Evolutionary conservation across 2,113 vertebrate genomes (phyloP).

Genomic region (Halcyon senegalensis): DNA sequence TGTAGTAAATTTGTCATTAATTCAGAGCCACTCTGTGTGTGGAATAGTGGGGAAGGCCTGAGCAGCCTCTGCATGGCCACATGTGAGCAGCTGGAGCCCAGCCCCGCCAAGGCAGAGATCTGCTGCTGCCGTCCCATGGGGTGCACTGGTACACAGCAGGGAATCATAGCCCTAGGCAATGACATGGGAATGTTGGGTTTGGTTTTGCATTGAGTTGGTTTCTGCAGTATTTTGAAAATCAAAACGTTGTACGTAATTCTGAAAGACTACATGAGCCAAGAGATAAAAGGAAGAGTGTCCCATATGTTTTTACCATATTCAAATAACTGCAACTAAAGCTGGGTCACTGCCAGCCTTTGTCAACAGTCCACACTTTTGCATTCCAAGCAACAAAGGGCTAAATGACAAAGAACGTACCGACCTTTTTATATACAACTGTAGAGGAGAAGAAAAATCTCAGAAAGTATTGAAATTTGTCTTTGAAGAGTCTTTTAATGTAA

Average conservation of each 20-base stretch:
- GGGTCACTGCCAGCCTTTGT: background rate
- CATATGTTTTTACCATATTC: background rate
- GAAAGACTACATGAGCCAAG: background rate
- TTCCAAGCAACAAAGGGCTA: slow-evolving; percentile 10
- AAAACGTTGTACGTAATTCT: background rate
- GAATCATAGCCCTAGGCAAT: background rate
- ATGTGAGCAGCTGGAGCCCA: background rate
- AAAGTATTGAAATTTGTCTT: background rate
- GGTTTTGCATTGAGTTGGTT: background rate
- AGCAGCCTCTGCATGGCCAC: background rate
- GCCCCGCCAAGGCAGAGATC: background rate
- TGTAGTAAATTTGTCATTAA: background rate
- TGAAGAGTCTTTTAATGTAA: background rate
- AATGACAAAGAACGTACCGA: background rate
- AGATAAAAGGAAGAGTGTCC: background rate
- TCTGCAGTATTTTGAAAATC: background rate
- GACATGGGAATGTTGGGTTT: background rate
- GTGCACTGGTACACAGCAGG: background rate
- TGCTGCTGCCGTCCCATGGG: background rate
- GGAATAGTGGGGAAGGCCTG: background rate
- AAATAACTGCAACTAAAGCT: background rate
- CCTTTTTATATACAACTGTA: background rate
- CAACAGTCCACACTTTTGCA: background rate
- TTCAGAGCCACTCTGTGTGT: accelerated
- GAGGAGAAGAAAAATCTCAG: background rate